Base-by-base conservation (phyloP, 53 echinoderm and acorn worm genomes). In the Mesocentrotus franciscanus region DNA sequence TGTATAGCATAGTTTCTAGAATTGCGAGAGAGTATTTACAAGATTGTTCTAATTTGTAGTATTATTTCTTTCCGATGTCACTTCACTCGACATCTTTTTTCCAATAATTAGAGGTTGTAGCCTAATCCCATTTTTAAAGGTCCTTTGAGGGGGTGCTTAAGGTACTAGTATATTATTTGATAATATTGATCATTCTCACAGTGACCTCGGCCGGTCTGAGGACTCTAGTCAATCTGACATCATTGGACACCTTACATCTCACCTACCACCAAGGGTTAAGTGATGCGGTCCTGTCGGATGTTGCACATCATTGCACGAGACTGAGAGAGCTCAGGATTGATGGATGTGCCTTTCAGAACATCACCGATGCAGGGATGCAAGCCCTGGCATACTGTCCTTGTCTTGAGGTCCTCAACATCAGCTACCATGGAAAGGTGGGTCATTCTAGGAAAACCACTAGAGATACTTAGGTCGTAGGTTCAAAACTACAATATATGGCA, bases 201-300 rank as follows among this genome's bases (percentile, higher is more conserved):
- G 95, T 94, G 42, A 85, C 95, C 39, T 11, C 85, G 17, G 85
- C n/a, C 9, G 95, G 95, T 42, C 85, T 94, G 29, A 32, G 24
- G 66, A 60, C 66, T 15, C 36, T 97, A 20, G 49, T 78, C 22
- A 85, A 85, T 60, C 90, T 97, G 64, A 30, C 95, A 13, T 16
- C 58, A 4, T 78, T 97, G 32, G 76, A 96, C 72, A 81, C 92
- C 18, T 89, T 97, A 9, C 64, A 96, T 32, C 72, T 97, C 42
- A 92, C 76, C 85, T 71, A 96, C 96, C 90, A 97, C 71, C 97
- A 95, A 26, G 78, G 33, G 16, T 75, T 96, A 9, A 92, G 81
- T 18, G 96, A 96, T 85, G 95, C 92, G 22, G 96, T 95, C 55
- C 95, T 97, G 18, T 18, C 32, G 0, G 71, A 34, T 24, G 8